These are phyloP conservation scores for Drosophila oshimai DNA, from an alignment of 1,140 invertebrate species.

Conservation along the genomic window DNA sequence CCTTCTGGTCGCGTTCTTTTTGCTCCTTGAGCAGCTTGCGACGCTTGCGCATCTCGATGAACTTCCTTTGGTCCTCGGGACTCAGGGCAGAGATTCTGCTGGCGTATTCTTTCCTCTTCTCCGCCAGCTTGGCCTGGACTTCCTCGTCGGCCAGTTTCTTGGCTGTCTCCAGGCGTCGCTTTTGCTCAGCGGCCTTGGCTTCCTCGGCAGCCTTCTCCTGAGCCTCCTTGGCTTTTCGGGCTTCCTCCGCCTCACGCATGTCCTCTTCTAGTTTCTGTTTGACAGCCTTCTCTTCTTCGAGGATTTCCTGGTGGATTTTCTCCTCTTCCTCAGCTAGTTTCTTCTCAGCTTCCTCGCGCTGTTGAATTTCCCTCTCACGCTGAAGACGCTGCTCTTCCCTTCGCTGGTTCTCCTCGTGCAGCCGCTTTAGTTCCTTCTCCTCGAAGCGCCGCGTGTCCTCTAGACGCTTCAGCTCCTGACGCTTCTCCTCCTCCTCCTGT, in stretches of 20 bases:
- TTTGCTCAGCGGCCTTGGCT: constrained; percentile 39
- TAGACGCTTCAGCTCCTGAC: constrained; percentile 43
- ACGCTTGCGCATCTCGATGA: constrained; percentile 72
- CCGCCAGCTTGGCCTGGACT: constrained; percentile 26
- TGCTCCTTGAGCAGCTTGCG: constrained; percentile 65
- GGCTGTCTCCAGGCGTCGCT: constrained; percentile 48
- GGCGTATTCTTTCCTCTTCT: constrained; percentile 53
- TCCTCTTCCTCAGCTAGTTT: constrained; percentile 63
- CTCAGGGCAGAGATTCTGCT: constrained; percentile 48
- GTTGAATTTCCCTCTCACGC: constrained; percentile 56
- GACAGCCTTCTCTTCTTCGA: constrained; percentile 50
- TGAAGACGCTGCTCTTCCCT: constrained; percentile 51
- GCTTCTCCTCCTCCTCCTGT: constrained; percentile 70
- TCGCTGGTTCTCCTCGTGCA: constrained; percentile 61
- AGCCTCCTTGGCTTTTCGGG: constrained; percentile 50
- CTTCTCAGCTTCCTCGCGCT: constrained; percentile 46
- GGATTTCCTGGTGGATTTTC: constrained; percentile 45
- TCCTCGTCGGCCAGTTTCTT: constrained; percentile 52
- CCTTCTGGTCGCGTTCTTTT: constrained; percentile 31
- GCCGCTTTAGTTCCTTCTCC: constrained; percentile 55
- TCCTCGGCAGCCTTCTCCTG: constrained; percentile 38
- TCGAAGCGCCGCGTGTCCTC: constrained; percentile 65
- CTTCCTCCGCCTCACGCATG: constrained; percentile 48
- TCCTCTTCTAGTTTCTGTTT: constrained; percentile 53
- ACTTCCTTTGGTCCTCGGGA: constrained; percentile 65